Evolutionary conservation across 2,888 invertebrate genomes (phyloP), one percentile per base, ranked within the genome.

Genomic region (Eledona agricola): DNA sequence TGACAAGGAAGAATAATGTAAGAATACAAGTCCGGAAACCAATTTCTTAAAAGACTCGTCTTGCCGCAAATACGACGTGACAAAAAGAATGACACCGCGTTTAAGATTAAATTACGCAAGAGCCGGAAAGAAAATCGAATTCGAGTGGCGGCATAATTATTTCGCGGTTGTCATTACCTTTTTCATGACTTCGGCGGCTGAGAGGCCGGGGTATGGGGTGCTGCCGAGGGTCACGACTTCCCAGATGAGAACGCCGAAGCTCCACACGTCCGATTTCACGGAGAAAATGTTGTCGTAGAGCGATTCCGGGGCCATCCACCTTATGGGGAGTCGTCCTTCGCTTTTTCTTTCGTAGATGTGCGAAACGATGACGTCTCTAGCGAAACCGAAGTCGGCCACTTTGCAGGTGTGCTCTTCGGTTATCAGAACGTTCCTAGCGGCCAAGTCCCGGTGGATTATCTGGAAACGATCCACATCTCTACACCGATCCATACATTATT

Each of bases 291-390:
- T 95, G 72, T 96, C 95, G 74, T 92, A 93, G 1, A 96, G 83
- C 1, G 95, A 93, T 71, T 96, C 96, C 0, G 94, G 93, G 0
- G 96, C 93, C 96, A 96, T 96, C 96, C 96, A 96, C 73, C 95
- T 79, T 28, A 85, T 82, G 1, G 84, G 84, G 12, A 83, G 68
- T 22, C 80, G 72, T 6, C 81, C 92, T 68, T 92, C 92, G 57
- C 90, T 91, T 69, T 92, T 92, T 20, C 92, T 80, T 71, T 92
- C 92, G 69, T 92, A 92, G n/a, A 92, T 85, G 65, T 90, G 90
- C n/a, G 90, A 89, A 2, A 89, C 89, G 1, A 89, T 87, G 0
- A 96, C 87, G 75, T 95, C 94, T 34, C 96, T 81, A 0, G 95
- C 94, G 65, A 96, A 92, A 0, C 96, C 96, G 72, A 96, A 96